Conservation (phyloP, 2,888 invertebrate genomes). For the Odontocerum albicorne region DNA sequence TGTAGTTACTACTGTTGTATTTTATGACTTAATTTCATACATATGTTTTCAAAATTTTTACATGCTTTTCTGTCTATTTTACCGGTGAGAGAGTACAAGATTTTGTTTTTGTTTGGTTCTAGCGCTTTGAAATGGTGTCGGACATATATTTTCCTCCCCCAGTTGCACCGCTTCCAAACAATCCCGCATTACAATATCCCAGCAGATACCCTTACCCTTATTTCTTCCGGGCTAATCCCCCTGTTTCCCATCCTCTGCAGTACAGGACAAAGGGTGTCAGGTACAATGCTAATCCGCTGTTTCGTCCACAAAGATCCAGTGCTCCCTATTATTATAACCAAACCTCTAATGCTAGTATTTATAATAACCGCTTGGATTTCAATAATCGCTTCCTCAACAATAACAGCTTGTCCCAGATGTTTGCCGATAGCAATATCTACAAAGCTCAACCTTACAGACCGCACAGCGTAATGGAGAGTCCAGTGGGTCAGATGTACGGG, state of each 20-base stretch:
- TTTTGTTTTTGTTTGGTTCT: conserved; percentile 49
- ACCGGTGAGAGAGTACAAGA: conserved; percentile 35
- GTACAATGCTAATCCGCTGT: conserved; percentile 26
- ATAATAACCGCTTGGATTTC: conserved; percentile 9
- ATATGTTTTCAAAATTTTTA: too few relatives aligned
- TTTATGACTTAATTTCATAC: too few relatives aligned
- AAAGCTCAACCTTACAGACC: conserved; percentile 49
- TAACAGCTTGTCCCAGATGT: conserved; percentile 29
- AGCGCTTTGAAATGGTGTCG: conserved; percentile 76
- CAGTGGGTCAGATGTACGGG: conserved; percentile 40
- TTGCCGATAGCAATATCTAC: conserved; percentile 40
- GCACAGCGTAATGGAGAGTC: conserved; percentile 51
- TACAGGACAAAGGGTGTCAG: conserved; percentile 34
- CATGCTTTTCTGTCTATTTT: too few relatives aligned
- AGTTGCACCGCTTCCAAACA: conserved; percentile 43
- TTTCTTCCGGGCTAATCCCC: conserved; percentile 48
- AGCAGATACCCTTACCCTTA: conserved; percentile 35
- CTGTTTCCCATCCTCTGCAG: conserved; percentile 47
- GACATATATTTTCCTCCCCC: conserved; percentile 68
- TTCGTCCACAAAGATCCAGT: conserved; percentile 37
- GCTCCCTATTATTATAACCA: conserved; percentile 51
- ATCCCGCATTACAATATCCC: conserved; percentile 42
- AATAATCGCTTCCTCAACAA: conserved; percentile 22
- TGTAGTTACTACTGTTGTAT: too few relatives aligned
- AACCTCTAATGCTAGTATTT: conserved; percentile 48